phyloP scores from a whole-genome alignment of 2,888 invertebrate genomes.

The Callosobruchus maculatus region DNA sequence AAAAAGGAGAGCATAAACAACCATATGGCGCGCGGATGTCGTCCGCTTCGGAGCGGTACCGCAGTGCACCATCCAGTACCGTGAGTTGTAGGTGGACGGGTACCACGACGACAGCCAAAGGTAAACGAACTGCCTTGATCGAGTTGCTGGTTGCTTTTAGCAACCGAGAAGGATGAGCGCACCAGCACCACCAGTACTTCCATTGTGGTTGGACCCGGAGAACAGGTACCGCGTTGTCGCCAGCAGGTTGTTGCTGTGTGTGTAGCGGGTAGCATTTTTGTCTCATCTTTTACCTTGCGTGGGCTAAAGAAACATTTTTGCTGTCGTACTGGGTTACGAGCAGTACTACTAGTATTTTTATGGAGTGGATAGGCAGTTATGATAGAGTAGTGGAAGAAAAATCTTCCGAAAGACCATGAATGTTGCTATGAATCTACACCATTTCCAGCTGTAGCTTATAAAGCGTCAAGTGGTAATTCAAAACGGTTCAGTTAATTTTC shows the following conservation, averaged over 20 bases:
- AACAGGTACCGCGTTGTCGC: not conserved
- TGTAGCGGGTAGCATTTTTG: not conserved
- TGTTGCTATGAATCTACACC: too few relatives aligned
- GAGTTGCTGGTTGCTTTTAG: slow-evolving; percentile 10
- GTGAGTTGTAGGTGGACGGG: slow-evolving; percentile 3
- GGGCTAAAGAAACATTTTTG: not conserved
- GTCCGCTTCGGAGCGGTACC: not conserved
- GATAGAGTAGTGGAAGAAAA: too few relatives aligned
- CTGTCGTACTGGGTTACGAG: not conserved
- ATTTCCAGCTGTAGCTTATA: too few relatives aligned
- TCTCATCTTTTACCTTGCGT: not conserved
- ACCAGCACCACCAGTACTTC: not conserved
- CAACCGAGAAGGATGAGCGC: not conserved
- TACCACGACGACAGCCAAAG: slow-evolving; percentile 6
- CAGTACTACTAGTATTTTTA: not conserved
- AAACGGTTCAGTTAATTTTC: too few relatives aligned
- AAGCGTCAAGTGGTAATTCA: too few relatives aligned
- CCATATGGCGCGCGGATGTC: slow-evolving; percentile 4
- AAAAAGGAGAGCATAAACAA: slow-evolving; percentile 4
- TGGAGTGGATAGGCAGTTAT: too few relatives aligned
- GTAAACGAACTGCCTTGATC: slow-evolving; percentile 24
- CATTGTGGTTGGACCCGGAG: not conserved
- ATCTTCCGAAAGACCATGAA: too few relatives aligned
- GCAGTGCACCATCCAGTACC: not conserved
- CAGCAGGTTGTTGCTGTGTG: not conserved